Conservation (phyloP, 2,888 invertebrate genomes). For the Pammene aurita region DNA sequence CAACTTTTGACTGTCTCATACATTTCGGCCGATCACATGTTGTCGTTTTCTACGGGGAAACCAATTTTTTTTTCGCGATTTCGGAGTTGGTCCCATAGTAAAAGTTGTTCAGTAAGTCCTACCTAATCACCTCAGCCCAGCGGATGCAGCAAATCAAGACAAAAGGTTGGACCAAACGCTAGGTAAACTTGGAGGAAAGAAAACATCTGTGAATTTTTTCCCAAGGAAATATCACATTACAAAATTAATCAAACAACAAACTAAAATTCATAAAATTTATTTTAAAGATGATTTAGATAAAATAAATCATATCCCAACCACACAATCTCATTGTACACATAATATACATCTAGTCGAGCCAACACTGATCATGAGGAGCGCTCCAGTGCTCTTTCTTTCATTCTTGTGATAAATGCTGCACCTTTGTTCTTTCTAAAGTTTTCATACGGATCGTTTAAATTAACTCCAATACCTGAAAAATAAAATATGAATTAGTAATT, state of each 20-base stretch:
- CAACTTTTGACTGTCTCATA: too few relatives aligned
- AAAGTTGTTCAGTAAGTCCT: too few relatives aligned
- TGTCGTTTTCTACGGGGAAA: too few relatives aligned
- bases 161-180: too few relatives aligned
- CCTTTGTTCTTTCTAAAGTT: slow-evolving; percentile 98
- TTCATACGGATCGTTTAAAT: slow-evolving; percentile 97
- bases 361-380: slow-evolving; percentile 75
- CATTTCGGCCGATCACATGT: too few relatives aligned
- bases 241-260: slow-evolving; percentile 19
- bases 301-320: slow-evolving; percentile 77
- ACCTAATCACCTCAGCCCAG: too few relatives aligned
- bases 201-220: too few relatives aligned
- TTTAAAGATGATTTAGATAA: slow-evolving; percentile 77
- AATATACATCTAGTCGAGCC: slow-evolving; percentile 61
- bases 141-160: too few relatives aligned
- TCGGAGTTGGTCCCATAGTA: too few relatives aligned
- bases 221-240: too few relatives aligned
- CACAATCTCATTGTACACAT: slow-evolving; percentile 74
- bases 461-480: slow-evolving; percentile 92
- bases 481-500: slow-evolving; percentile 1
- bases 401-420: slow-evolving; percentile 96
- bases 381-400: slow-evolving; percentile 95
- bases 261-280: slow-evolving; percentile 72
- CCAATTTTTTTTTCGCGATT: too few relatives aligned
- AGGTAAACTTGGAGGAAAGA: too few relatives aligned